These are phyloP conservation scores for Scophthalmus maximus DNA, from an alignment of 2,113 vertebrate species.

Conservation along the genomic window DNA sequence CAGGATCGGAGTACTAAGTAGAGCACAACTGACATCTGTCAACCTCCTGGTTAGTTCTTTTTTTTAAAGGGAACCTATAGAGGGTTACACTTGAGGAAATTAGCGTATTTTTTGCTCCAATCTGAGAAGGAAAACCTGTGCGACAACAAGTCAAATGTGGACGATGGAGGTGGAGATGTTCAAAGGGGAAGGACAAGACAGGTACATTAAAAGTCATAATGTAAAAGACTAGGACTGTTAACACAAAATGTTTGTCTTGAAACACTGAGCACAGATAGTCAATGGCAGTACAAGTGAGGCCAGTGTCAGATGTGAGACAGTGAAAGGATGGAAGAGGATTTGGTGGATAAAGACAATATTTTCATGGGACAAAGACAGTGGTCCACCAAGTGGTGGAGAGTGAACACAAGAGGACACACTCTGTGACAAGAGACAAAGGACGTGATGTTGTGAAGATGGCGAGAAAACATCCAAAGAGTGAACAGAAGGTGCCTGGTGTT, in stretches of 20 bases:
- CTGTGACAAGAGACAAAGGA: conserved; percentile 22
- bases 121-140: conserved; percentile 55
- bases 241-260: conserved; percentile 26
- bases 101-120: conserved; percentile 25
- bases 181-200: conserved; percentile 47
- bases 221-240: conserved; percentile 34
- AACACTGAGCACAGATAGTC: conserved; percentile 45
- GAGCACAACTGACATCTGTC: conserved; percentile 54
- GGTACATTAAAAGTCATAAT: conserved; percentile 14
- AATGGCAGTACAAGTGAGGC: conserved; percentile 24
- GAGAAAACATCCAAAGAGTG: conserved; percentile 64
- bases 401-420: conserved; percentile 40
- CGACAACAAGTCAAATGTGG: conserved; percentile 56
- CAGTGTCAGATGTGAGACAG: conserved; percentile 29
- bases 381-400: conserved; percentile 26
- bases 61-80: conserved; percentile 37
- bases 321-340: conserved; percentile 23
- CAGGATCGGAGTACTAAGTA: conserved; percentile 33
- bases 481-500: conserved; percentile 44
- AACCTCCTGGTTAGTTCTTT: conserved; percentile 54
- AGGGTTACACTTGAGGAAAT: conserved; percentile 31
- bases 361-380: conserved; percentile 39
- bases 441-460: conserved; percentile 34
- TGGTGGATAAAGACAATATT: conserved; percentile 22
- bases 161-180: conserved; percentile 31